phyloP scores from a whole-genome alignment of 2,113 vertebrate genomes.

The Oplegnathus fasciatus region DNA sequence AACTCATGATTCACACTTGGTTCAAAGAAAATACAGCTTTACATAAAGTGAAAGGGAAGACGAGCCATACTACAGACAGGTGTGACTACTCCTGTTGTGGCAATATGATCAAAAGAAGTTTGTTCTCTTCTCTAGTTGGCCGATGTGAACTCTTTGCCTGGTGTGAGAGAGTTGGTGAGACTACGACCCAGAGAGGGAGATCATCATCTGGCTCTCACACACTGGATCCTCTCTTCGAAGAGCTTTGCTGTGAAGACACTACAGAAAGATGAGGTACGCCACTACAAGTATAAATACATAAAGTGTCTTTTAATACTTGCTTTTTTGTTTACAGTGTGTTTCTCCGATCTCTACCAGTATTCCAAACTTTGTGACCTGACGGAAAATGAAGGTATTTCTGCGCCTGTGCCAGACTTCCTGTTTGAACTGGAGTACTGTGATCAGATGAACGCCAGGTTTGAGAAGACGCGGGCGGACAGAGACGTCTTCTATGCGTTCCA shows the following conservation, averaged over 20 bases:
- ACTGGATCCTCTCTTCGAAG: conserved; percentile 95
- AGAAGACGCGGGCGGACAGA: conserved; percentile 89
- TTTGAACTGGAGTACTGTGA: conserved; percentile 94
- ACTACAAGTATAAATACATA: not conserved
- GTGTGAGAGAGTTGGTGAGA: conserved; percentile 89
- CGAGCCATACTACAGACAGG: not conserved
- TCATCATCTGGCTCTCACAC: conserved; percentile 88
- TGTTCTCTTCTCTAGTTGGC: conserved; percentile 84
- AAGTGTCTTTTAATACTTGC: not conserved
- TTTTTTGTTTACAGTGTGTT: conserved; percentile 2
- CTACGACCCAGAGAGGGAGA: conserved; percentile 82
- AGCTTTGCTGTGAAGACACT: conserved; percentile 91
- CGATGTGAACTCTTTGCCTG: conserved; percentile 89
- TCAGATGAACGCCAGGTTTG: conserved; percentile 90
- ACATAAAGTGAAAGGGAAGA: not conserved
- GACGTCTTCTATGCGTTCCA: conserved; percentile 97
- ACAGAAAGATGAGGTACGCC: conserved; percentile 89
- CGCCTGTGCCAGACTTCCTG: conserved; percentile 92
- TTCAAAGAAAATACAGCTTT: not conserved
- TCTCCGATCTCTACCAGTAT: conserved; percentile 82
- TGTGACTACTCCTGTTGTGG: not conserved
- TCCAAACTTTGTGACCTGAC: conserved; percentile 90
- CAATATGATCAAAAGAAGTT: not conserved
- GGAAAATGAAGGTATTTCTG: conserved; percentile 82
- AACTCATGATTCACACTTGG: not conserved